A percentile compares a stretch with the other conserved stretches of the same genome.
phyloP scores from a whole-genome alignment of 2,113 vertebrate genomes.

The Uria lomvia region DNA sequence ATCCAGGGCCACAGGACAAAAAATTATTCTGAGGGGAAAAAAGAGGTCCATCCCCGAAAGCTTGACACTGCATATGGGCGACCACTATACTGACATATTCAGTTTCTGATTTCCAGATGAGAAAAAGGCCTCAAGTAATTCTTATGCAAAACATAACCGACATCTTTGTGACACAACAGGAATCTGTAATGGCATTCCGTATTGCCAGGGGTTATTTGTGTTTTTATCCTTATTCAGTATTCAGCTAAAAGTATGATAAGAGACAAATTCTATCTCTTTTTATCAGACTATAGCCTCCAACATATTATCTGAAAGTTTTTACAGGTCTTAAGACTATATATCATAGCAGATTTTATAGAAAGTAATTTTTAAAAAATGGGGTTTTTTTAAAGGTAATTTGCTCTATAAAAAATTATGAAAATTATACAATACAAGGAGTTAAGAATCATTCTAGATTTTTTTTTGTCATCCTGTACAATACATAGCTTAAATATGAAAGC shows the following conservation, averaged over 20 bases:
- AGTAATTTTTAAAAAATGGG: slow-evolving; percentile 6
- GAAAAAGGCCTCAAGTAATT: slow-evolving; percentile 18
- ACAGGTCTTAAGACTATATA: background rate
- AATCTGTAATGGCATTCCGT: background rate
- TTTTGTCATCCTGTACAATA: slow-evolving; percentile 3
- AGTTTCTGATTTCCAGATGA: background rate
- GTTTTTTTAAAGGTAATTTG: slow-evolving; percentile 10
- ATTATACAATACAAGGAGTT: background rate
- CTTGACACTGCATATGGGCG: background rate
- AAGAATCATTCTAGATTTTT: background rate
- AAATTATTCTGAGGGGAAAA: background rate
- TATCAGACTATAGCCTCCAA: background rate
- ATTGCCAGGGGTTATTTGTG: slow-evolving; percentile 2
- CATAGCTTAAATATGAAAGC: background rate
- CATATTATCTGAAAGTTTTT: background rate
- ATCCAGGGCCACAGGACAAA: background rate
- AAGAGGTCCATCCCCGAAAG: background rate
- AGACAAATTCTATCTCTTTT: slow-evolving; percentile 8
- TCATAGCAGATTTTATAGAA: background rate
- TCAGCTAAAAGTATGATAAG: slow-evolving; percentile 8
- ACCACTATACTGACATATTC: background rate
- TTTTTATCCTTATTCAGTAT: slow-evolving; percentile 33
- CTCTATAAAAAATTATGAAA: slow-evolving; percentile 57
- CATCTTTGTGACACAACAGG: background rate
- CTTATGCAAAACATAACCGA: background rate